Base-by-base conservation (phyloP, 2,888 invertebrate species). In the Candidula unifasciata region DNA sequence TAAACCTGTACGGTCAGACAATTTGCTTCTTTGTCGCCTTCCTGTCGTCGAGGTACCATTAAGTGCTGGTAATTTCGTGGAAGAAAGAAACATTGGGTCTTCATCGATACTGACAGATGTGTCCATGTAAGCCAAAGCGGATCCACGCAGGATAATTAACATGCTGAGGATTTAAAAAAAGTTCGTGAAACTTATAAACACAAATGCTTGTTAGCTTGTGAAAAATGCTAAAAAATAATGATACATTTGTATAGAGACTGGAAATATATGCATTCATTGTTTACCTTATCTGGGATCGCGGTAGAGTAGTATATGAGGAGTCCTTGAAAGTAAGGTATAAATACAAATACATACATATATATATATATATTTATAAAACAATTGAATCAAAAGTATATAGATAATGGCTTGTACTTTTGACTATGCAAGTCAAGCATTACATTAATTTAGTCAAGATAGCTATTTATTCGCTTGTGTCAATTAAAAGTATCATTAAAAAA, bases 91-190 rank as follows among this genome's bases (percentile, higher is more conserved):
- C 30, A 64, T 73, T 21, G 80, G 82, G 0, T 87, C 88, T 5
- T 89, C 90, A 52, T 92, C 92, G 0, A 91, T 92, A 0, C 90
- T 89, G 88, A 90, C 88, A 35, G 86, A 87, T 21, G 91, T 88
- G 87, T 93, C 92, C 27, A 93, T 92, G 86, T 91, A 93, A 5
- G 93, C 91, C 0, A 91, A 90, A 6, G 91, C 91, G 0, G 88
- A 86, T 3, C 93, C 93, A 44, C 88, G 87, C 30, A 93, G 86
- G 21, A 93, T 90, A 37, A 93, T 89, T 87, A 91, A 93, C 88
- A 92, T 92, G 78, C 93, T 93, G 33, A 10, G 8, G 35, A 68
- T 68, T 66, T n/a, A 13, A 66, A 16, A 60, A 60, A 5, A 21
- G 10, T 44, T 44, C 8, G 1, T 44, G 44, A 44, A 10, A 44